phyloP scores from a whole-genome alignment of 2,797 vertebrate genomes.

The Lacerta agilis region DNA sequence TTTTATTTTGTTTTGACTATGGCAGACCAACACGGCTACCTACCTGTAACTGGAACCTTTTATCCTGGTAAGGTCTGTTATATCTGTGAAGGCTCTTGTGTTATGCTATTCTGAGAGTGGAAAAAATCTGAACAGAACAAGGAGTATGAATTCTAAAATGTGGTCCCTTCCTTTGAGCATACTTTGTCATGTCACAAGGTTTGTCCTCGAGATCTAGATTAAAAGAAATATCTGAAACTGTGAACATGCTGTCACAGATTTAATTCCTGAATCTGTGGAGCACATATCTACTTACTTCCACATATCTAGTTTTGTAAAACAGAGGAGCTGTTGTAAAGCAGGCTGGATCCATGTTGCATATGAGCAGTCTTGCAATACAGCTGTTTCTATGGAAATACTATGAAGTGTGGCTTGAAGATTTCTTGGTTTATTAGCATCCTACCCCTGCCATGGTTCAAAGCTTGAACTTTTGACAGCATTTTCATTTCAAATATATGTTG shows the following conservation, averaged over 20 bases:
- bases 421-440: background rate
- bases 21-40: too few relatives aligned
- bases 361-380: background rate
- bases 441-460: background rate
- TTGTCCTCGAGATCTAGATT: background rate
- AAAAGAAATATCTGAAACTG: background rate
- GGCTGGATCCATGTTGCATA: background rate
- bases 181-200: background rate
- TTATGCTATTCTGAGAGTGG: background rate
- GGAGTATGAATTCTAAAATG: background rate
- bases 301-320: background rate
- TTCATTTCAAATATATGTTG: background rate
- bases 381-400: background rate
- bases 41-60: background rate
- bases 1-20: too few relatives aligned
- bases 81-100: background rate
- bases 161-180: background rate
- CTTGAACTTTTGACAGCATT: background rate
- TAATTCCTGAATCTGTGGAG: background rate
- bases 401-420: background rate
- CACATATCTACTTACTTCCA: background rate
- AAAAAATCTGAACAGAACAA: background rate
- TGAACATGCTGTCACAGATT: background rate
- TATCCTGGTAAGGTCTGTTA: background rate
- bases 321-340: background rate